Percentiles rank a stretch among this genome's conserved stretches.
Conservation (phyloP, 2,888 invertebrate species). For the Acronicta leporina region DNA sequence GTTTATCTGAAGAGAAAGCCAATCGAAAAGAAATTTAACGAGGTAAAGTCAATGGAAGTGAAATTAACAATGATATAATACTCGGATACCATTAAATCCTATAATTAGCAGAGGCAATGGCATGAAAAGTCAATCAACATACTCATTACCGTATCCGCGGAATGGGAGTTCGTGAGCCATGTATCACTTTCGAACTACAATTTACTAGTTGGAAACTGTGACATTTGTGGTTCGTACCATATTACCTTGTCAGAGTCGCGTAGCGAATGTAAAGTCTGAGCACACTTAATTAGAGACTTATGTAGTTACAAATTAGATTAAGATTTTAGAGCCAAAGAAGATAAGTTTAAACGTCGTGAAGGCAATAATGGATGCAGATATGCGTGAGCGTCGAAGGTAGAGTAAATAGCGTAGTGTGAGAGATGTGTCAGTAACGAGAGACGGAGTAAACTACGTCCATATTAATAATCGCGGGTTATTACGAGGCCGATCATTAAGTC, state of each 20-base stretch:
- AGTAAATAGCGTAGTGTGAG: conserved; percentile 66
- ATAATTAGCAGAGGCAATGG: conserved; percentile 73
- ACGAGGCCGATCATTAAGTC: conserved; percentile 83
- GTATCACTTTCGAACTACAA: conserved; percentile 79
- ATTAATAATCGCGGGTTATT: conserved; percentile 86
- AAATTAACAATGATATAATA: conserved; percentile 71
- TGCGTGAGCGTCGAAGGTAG: conserved; percentile 52
- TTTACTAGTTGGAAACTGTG: conserved; percentile 73
- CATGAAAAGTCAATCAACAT: conserved; percentile 74
- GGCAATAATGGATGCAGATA: conserved; percentile 45
- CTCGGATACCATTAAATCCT: conserved; percentile 67
- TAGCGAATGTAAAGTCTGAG: conserved; percentile 61
- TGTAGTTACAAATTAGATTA: conserved; percentile 31
- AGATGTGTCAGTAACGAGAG: conserved; percentile 72
- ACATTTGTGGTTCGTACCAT: conserved; percentile 69
- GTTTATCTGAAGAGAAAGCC: conserved; percentile 68
- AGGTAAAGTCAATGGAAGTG: conserved; percentile 63
- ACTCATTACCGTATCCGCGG: conserved; percentile 73
- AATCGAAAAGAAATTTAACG: conserved; percentile 65
- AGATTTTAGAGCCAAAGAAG: conserved; percentile 32
- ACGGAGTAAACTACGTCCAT: conserved; percentile 78
- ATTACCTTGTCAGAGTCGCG: conserved; percentile 60
- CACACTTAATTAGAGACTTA: conserved; percentile 60
- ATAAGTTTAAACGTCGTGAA: conserved; percentile 46
- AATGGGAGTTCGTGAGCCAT: conserved; percentile 75